Evolutionary conservation across 2,113 vertebrate genomes (phyloP).

Genomic region (Kobus ellipsiprymnus): DNA sequence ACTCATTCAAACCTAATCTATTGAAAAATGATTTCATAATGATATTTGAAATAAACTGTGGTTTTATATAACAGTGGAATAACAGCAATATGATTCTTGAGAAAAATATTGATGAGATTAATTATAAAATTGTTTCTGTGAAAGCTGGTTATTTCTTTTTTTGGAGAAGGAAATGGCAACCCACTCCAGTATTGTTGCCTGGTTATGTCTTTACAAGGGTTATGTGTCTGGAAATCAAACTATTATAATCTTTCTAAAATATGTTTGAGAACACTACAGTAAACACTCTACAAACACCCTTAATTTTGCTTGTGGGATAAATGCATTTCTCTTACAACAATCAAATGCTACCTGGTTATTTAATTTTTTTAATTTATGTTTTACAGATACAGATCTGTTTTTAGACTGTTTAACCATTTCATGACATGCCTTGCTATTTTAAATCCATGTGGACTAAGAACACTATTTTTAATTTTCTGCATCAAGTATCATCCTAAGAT

Average conservation of each 20-base stretch:
- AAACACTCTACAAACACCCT: background rate
- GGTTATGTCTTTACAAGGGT: background rate
- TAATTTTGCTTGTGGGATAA: background rate
- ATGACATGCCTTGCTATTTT: background rate
- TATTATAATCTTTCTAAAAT: background rate
- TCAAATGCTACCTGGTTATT: background rate
- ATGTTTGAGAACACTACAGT: background rate
- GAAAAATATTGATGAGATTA: background rate
- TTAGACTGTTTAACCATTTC: background rate
- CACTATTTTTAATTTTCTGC: background rate
- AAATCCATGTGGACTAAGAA: background rate
- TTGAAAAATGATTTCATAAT: background rate
- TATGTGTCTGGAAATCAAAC: background rate
- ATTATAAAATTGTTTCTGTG: background rate
- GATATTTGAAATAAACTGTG: background rate
- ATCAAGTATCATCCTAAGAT: background rate
- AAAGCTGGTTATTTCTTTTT: background rate
- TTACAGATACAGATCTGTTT: background rate
- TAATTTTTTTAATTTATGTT: background rate
- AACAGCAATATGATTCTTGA: background rate
- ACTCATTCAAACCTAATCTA: background rate
- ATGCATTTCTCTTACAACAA: background rate
- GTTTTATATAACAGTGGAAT: background rate
- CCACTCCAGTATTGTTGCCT: background rate
- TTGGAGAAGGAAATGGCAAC: background rate